Evolutionary conservation across 2,888 invertebrate species (phyloP), one percentile per base, ranked within the genome.

Genomic region (Cylindroiulus punctatus): DNA sequence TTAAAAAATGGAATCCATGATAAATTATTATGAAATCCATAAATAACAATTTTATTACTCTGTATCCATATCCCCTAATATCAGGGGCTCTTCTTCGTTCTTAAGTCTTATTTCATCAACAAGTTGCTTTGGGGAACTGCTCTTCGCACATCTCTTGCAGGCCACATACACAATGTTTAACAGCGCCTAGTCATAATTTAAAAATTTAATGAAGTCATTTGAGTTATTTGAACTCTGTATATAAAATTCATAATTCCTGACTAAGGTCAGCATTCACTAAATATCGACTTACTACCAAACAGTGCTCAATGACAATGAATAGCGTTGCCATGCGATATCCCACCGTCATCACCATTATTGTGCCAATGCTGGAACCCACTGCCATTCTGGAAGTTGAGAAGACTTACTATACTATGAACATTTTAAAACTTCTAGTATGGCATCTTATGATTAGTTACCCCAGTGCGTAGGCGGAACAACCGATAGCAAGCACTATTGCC

Each of bases 311-410:
- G 30, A 85, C 52, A 5, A 85, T 85, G 40, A 85, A 85, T 19
- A 85, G 22, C 17, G 85, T 85, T 22, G 47, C 85, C 85, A 85
- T 65, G 19, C 57, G 85, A 52, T 47, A 85, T 7, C 85, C 85
- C 2, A 85, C 85, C 19, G 44, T 47, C 22, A 14, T 52, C 10
- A 65, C 17, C 57, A 85, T 32, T 30, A 57, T 30, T 36, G 32
- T 57, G 26, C 85, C 85, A 7, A 85, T 19, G 14, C 85, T 85
- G 47, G 85, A 57, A 10, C 85, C 85, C 19, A 85, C 57, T 36
- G 57, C 22, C 30, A 44, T 57, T 65, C 85, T 85, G 82, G 42
- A 36, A 82, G 22, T 19, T 17, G 26, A 36, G 7, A 19, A n/a
- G 42, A 82, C 19, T 36, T 36, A 7, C 10, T 82, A 17, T 0